These are phyloP conservation scores for Chloroclysta siterata DNA, from an alignment of 2,888 invertebrate species.

Conservation along the genomic window DNA sequence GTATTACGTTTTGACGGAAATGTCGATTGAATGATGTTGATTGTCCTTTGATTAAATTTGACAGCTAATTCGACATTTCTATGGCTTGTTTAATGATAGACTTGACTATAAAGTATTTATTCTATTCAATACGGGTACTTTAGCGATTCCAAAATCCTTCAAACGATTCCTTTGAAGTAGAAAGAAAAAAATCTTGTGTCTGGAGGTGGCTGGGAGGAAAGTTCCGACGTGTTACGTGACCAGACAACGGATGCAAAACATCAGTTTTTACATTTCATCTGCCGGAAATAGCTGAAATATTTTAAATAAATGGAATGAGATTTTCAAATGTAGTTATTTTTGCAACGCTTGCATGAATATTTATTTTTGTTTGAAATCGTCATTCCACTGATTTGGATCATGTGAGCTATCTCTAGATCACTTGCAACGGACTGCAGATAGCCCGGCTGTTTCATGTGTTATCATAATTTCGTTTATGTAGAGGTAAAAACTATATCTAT, in stretches of 20 bases:
- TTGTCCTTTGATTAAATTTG: no score
- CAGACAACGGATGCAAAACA: constrained; percentile 48
- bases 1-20: no score
- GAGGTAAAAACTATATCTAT: no score
- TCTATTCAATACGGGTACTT: background rate
- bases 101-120: no score
- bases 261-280: constrained; percentile 45
- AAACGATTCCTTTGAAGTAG: constrained; percentile 40
- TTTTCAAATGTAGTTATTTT: background rate
- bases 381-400: background rate
- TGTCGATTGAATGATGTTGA: no score
- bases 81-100: no score
- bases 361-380: background rate
- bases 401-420: background rate
- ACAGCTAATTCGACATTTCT: no score
- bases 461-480: no score
- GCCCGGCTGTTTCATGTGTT: no score
- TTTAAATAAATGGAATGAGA: background rate
- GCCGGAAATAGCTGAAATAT: constrained; percentile 5
- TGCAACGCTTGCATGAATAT: background rate
- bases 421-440: no score
- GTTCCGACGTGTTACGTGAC: constrained; percentile 54
- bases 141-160: constrained; percentile 41
- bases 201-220: constrained; percentile 35
- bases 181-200: background rate